Percentiles rank a stretch among this genome's conserved stretches.
Conservation (phyloP, 2,113 vertebrate species). For the Ageneiosus marmoratus region DNA sequence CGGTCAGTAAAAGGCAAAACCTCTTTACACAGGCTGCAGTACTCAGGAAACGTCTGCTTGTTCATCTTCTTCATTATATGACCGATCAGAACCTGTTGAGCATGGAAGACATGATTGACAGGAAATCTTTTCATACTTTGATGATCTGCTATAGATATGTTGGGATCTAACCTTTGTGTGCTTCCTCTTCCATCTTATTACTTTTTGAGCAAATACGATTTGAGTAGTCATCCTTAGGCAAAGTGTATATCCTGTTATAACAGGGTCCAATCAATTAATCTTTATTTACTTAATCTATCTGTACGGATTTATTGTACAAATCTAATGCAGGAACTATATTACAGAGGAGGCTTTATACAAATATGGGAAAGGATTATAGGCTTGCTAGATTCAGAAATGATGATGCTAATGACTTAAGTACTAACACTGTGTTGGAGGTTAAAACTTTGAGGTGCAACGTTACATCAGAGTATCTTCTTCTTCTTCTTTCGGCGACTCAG, state of each 20-base stretch:
- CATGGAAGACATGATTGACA: conserved; percentile 18
- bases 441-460: background rate
- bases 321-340: conserved; percentile 18
- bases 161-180: background rate
- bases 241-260: background rate
- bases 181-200: background rate
- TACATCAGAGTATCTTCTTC: background rate
- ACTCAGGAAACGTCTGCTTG: conserved; percentile 92
- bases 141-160: background rate
- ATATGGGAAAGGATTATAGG: conserved; percentile 25
- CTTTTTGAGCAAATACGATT: conserved; percentile 31
- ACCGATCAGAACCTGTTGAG: conserved; percentile 88
- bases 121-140: background rate
- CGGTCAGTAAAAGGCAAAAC: conserved; percentile 88
- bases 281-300: conserved; percentile 30
- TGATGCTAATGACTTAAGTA: conserved; percentile 31
- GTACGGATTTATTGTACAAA: conserved; percentile 29
- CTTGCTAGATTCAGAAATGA: conserved; percentile 27
- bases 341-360: conserved; percentile 17
- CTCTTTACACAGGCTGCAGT: conserved; percentile 90
- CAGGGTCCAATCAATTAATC: conserved; percentile 10
- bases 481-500: too few species aligned
- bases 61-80: conserved; percentile 96
- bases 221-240: background rate
- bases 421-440: conserved; percentile 9